Evolutionary conservation across 2,888 invertebrate genomes (phyloP), one percentile per base, ranked within the genome.

Genomic region (Sipha maydis): DNA sequence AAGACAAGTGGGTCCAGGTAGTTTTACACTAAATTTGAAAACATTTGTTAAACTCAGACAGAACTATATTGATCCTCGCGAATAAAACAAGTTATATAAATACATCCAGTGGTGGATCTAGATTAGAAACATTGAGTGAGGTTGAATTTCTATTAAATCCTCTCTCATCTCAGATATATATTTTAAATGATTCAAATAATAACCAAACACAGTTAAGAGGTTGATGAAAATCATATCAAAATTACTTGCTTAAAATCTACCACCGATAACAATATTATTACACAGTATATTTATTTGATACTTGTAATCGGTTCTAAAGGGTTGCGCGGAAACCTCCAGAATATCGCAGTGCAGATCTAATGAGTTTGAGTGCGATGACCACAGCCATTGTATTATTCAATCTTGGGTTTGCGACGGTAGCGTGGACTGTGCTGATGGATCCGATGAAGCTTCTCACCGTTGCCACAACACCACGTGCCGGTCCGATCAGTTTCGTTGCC

Each of bases 391-490:
- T 91, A 94, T 97, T 73, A 95, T 96, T 91, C 94, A 94, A 89
- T 94, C 94, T 41, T 97, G 97, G 96, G 93, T 97, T 21, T 97
- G 97, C 91, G 97, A 97, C 91, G 96, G 96, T 1, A 96, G 96
- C 90, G 93, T 93, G 78, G 97, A 97, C 92, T 97, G 97, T 91
- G 95, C 96, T 0, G 95, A 96, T 91, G 96, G 96, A 56, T 89
- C 90, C 56, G 97, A 97, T 91, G 97, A 97, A 92, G 93, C 94
- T 0, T 93, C 93, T 0, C 93, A 93, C 79, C 91, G 91, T 85
- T 91, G 93, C 79, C 93, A 94, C 90, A 94, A 93, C 78, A 96
- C 95, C 91, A 96, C 96, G 48, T 98, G 98, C 92, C 93, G 96
- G 78, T 93, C 95, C 0, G 97, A 97, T 93, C 97, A 97, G 92